Percentiles rank a stretch among this genome's conserved stretches.
Evolutionary conservation across 2,888 invertebrate species (phyloP).

Genomic region (Macrosiphum euphorbiae): DNA sequence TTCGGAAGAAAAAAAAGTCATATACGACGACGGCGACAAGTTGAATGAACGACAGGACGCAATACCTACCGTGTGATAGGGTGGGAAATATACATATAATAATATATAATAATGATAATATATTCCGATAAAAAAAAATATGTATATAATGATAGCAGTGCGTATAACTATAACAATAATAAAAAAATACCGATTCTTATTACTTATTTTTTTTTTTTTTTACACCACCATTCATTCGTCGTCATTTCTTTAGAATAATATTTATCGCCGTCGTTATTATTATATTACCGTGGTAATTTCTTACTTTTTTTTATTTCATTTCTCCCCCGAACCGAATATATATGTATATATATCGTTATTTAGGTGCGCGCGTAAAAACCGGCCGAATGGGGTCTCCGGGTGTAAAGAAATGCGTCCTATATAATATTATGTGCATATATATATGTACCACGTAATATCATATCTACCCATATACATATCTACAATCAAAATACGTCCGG

Average conservation of each 20-base stretch:
- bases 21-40: not conserved
- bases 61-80: not conserved
- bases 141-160: not conserved
- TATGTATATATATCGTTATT: not conserved
- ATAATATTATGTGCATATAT: not conserved
- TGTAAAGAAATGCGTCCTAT: not conserved
- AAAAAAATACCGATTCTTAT: conserved; percentile 54
- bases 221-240: conserved; percentile 16
- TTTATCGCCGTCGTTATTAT: conserved; percentile 41
- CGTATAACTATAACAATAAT: conserved; percentile 10
- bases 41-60: conserved; percentile 8
- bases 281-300: conserved; percentile 48
- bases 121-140: conserved; percentile 55
- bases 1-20: conserved; percentile 49
- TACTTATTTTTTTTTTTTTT: conserved; percentile 6
- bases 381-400: not conserved
- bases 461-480: not conserved
- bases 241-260: conserved; percentile 42
- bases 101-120: conserved; percentile 42
- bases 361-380: not conserved
- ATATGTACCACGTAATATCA: not conserved
- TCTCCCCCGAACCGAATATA: not conserved
- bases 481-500: conserved; percentile 5
- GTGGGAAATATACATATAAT: conserved; percentile 31
- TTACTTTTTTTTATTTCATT: conserved; percentile 4